Base-by-base conservation (phyloP, 1,140 invertebrate species). In the Diorhabda carinulata region DNA sequence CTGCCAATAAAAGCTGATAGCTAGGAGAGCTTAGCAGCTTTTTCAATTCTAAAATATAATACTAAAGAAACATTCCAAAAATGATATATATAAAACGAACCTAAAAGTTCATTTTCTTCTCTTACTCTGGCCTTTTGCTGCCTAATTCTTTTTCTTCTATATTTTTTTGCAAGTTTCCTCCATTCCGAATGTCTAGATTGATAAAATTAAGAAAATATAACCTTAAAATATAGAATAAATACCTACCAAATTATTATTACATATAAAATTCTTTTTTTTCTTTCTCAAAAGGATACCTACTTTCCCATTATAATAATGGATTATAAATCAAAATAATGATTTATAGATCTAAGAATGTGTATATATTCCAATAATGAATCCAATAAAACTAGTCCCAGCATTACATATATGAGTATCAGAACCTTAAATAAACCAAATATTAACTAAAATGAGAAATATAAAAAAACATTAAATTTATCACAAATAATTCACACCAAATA, bases 101-200 rank as follows among this genome's bases (percentile, higher is more conserved):
- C 68, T 75, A 77, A 41, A 63, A 74, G 63, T 52, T 77, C 66
- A 52, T 73, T 64, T 40, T 76, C 65, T 69, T 82, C 78, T 6
- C 80, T 74, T 64, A 78, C 70, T 45, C 74, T 71, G 4, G 84
- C 84, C n/a, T 72, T 66, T 57, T 73, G 72, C 58, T 83, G 81
- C 42, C 84, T 71, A 59, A 81, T 77, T 0, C 79, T 72, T 70
- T 83, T 82, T 60, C 84, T 72, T 76, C 83, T 78, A 43, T 76
- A 67, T 73, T 84, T 85, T 72, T 85, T 85, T 3, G 78, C 77
- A 40, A 79, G 6, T 72, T 82, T 84, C 56, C 84, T 78, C 78
- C 82, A 83, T 65, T 79, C 67, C 65, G 79, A 73, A 73, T 81
- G 81, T 77, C 80, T 81, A 78, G 57, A 25, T 25, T 25, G 25